phyloP scores from a whole-genome alignment of 2,113 vertebrate species.

The Trachemys scripta region DNA sequence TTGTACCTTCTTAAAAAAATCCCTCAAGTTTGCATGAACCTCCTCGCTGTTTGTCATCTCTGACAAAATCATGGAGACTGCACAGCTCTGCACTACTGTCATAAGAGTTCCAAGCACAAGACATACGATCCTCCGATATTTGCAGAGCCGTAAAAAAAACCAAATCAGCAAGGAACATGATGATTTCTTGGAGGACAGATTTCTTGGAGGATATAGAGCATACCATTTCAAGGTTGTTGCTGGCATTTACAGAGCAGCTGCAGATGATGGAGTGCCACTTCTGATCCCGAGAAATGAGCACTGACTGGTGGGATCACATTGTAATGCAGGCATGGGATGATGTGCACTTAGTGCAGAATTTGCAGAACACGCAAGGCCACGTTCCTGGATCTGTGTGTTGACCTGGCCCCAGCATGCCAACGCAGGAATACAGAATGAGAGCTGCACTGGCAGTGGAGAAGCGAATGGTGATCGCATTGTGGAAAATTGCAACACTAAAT shows the following conservation, averaged over 20 bases:
- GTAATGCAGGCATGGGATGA: neutral
- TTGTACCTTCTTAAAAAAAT: neutral
- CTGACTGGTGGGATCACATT: neutral
- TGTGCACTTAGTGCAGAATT: neutral
- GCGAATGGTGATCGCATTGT: neutral
- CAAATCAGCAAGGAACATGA: neutral
- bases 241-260: too few species aligned
- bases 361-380: neutral
- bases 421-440: too few species aligned
- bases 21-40: too few species aligned
- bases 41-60: neutral
- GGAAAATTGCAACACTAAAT: neutral
- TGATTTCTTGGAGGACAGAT: neutral
- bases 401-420: neutral
- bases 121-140: neutral
- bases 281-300: neutral
- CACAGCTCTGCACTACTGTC: neutral
- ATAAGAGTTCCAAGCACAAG: neutral
- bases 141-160: neutral
- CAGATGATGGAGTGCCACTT: too few species aligned
- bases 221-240: neutral
- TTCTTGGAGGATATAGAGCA: neutral
- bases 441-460: too few species aligned
- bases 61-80: neutral
- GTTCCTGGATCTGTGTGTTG: neutral